Base-by-base conservation (phyloP, 2,797 vertebrate species). In the Malurus splendens region DNA sequence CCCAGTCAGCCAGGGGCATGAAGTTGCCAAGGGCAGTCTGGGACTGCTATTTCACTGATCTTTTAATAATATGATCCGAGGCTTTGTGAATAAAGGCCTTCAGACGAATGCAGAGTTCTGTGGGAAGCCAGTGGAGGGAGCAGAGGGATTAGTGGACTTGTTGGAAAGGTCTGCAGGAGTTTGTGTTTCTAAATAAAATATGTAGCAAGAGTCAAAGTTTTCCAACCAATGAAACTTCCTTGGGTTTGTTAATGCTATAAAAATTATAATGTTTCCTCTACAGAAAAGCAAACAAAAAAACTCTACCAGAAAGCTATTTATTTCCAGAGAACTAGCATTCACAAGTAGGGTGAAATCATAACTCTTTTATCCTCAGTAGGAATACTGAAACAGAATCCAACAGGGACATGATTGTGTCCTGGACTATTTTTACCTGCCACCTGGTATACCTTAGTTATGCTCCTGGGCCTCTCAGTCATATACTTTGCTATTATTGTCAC, bases 81-180 rank as follows among this genome's bases (percentile, higher is more conserved):
- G 73, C 44, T 94, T 94, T 92, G 78, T 79, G 83, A 82, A 92
- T 91, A 91, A 91, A 93, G 78, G 61, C 83, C 74, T 91, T 94
- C 75, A 92, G 86, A 93, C 1, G 12, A 87, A 80, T 42, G 17
- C 54, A 82, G 82, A 72, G n/a, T 90, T 87, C 93, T 91, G 59
- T 87, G 79, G 70, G 66, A 94, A 95, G 84, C 70, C 94, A 90
- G 87, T 80, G 86, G 84, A 93, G 88, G 75, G 83, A 94, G 86
- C 82, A 94, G 87, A 86, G 85, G 91, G 86, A 91, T 94, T 94
- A 94, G 62, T 86, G 62, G 85, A 90, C 91, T 86, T 85, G 65
- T 65, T 92, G 83, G 93, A 86, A 90, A 80, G 62, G 61, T 88
- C 82, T 90, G n/a, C 42, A 82, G 51, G 54, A 90, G 47, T 77